These are phyloP conservation scores for Allochrocebus solatus DNA, from an alignment of 2,797 vertebrate species.

Conservation along the genomic window DNA sequence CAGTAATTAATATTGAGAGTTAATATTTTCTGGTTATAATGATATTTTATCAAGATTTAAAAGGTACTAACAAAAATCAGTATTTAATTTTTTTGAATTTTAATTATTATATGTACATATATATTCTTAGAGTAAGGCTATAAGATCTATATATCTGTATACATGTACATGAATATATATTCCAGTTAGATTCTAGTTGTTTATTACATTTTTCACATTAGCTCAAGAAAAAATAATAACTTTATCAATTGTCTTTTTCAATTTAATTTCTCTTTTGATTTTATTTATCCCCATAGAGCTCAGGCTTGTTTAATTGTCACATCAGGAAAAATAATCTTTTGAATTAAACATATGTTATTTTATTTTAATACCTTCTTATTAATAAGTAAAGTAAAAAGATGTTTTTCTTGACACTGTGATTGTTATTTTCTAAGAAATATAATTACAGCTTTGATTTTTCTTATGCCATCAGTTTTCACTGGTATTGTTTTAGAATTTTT, in stretches of 20 bases:
- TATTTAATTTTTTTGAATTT: background rate
- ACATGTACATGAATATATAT: background rate
- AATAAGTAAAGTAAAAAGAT: background rate
- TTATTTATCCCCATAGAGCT: background rate
- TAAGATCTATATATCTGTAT: background rate
- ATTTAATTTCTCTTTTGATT: background rate
- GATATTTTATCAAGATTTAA: background rate
- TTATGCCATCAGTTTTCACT: background rate
- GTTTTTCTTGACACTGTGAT: background rate
- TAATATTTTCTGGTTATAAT: background rate
- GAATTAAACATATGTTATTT: background rate
- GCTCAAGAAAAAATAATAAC: background rate
- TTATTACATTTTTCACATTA: background rate
- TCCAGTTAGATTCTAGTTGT: background rate
- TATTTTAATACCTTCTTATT: background rate
- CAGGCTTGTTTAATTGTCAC: background rate
- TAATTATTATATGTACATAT: too few relatives aligned
- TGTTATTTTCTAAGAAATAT: background rate
- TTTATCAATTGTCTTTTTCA: background rate
- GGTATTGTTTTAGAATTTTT: background rate
- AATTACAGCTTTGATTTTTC: background rate
- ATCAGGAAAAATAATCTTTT: background rate
- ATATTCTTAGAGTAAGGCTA: background rate
- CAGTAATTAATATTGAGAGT: background rate
- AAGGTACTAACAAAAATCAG: background rate